phyloP scores from a whole-genome alignment of 2,113 vertebrate species.

The Ammospiza caudacuta region DNA sequence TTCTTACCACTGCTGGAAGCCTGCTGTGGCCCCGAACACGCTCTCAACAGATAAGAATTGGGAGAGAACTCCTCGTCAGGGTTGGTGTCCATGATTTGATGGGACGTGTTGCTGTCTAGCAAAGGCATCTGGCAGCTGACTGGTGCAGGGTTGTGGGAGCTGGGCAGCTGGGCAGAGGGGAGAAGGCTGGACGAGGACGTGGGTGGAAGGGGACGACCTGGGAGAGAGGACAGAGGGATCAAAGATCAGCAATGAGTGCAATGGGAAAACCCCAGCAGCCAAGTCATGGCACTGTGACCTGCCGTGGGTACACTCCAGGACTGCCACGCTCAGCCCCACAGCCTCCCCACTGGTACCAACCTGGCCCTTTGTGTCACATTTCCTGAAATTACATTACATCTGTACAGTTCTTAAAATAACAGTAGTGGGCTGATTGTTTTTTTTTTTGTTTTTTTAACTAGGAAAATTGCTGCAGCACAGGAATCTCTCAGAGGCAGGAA shows the following conservation, averaged over 20 bases:
- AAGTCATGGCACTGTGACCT: conserved; percentile 32
- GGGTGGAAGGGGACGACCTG: conserved; percentile 98
- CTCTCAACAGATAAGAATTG: conserved; percentile 94
- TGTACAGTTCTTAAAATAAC: not conserved
- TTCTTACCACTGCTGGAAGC: conserved; percentile 91
- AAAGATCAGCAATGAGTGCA: conserved; percentile 78
- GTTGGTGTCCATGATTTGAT: conserved; percentile 97
- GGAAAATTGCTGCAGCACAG: not conserved
- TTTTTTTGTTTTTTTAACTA: not conserved
- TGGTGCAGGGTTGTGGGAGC: conserved; percentile 89
- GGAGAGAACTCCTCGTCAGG: conserved; percentile 93
- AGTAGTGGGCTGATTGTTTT: fast-evolving
- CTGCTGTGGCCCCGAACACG: conserved; percentile 85
- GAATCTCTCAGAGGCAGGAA: not conserved
- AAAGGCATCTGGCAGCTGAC: conserved; percentile 98
- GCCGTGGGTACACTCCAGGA: not conserved
- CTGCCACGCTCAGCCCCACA: not conserved
- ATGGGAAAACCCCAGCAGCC: conserved; percentile 50
- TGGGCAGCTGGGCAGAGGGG: conserved; percentile 92
- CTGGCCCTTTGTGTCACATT: not conserved
- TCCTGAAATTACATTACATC: not conserved
- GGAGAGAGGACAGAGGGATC: conserved; percentile 85
- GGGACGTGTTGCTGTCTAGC: conserved; percentile 98
- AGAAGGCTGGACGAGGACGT: conserved; percentile 96
- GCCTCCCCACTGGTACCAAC: not conserved